A percentile compares a stretch with the other conserved stretches of the same genome.
These are phyloP conservation scores for Zophobas morio DNA, from an alignment of 1,140 invertebrate species.

Conservation along the genomic window DNA sequence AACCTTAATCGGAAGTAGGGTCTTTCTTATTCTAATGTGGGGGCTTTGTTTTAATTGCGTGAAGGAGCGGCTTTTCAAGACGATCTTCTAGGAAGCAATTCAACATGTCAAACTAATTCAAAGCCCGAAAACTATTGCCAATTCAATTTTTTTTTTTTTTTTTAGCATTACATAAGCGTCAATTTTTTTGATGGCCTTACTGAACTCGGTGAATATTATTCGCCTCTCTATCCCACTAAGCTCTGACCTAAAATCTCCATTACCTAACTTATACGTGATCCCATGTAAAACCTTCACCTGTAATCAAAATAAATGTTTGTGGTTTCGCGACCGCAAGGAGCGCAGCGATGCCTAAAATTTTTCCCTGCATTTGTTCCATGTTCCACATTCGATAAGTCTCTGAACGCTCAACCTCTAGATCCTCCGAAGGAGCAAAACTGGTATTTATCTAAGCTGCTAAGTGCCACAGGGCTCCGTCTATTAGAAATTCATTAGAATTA, in stretches of 20 bases:
- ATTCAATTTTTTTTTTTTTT: conserved; percentile 3
- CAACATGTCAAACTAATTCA: background rate
- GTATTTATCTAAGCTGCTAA: conserved; percentile 17
- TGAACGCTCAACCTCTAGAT: background rate
- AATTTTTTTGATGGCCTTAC: too few species aligned
- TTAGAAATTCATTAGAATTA: conserved; percentile 19
- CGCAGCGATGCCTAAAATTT: conserved; percentile 24
- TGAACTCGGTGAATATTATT: too few species aligned
- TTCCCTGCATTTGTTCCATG: conserved; percentile 12
- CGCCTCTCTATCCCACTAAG: background rate
- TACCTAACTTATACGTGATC: conserved; percentile 4
- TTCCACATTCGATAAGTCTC: background rate
- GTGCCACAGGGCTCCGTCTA: conserved; percentile 7
- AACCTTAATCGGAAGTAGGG: conserved; percentile 3
- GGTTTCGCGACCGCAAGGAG: conserved; percentile 26
- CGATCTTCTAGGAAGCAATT: background rate
- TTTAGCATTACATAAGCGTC: background rate
- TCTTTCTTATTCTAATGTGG: background rate
- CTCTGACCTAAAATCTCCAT: background rate
- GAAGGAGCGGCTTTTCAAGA: background rate
- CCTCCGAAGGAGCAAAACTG: conserved; percentile 6
- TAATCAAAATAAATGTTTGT: background rate
- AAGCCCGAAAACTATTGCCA: background rate
- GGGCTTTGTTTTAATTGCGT: conserved; percentile 4
- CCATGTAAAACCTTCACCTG: background rate